These are phyloP conservation scores for Collichthys lucidus DNA, from an alignment of 2,113 vertebrate genomes.

Conservation along the genomic window DNA sequence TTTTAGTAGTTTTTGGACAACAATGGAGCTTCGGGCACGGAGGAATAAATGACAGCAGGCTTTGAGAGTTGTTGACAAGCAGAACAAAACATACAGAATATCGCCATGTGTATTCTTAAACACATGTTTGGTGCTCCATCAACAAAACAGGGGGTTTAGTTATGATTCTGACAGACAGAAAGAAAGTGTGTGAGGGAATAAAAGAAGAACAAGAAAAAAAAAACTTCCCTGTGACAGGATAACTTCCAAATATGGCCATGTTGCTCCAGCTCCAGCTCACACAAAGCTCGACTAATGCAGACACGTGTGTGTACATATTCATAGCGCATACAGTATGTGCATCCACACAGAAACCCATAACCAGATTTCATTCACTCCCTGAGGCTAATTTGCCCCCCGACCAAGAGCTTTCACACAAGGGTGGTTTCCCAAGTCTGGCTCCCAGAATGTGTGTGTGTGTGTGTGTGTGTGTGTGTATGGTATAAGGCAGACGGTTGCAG, in stretches of 20 bases:
- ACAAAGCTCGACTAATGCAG: slow-evolving; percentile 20
- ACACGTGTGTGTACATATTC: slow-evolving; percentile 28
- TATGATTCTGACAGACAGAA: neutral
- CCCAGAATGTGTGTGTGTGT: neutral
- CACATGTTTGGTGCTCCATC: neutral
- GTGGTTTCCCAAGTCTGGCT: slow-evolving; percentile 39
- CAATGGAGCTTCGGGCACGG: neutral
- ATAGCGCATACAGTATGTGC: slow-evolving; percentile 15
- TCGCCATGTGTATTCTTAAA: neutral
- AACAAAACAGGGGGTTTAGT: neutral
- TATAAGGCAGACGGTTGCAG: slow-evolving; percentile 35
- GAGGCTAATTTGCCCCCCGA: slow-evolving; percentile 46
- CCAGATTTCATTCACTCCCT: slow-evolving; percentile 33
- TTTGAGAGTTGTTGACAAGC: neutral
- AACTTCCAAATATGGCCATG: slow-evolving; percentile 79
- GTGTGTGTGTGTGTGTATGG: neutral
- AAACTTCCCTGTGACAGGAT: slow-evolving; percentile 79
- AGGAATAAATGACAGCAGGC: neutral
- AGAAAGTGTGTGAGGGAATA: slow-evolving; percentile 4
- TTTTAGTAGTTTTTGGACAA: neutral
- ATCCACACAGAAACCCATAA: slow-evolving; percentile 34
- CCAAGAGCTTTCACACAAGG: slow-evolving; percentile 60
- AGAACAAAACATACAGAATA: neutral
- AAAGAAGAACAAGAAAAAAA: slow-evolving; percentile 53
- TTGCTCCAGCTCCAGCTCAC: slow-evolving; percentile 64